Base-by-base conservation (phyloP, 2,888 invertebrate species). In the Limnephilus rhombicus region DNA sequence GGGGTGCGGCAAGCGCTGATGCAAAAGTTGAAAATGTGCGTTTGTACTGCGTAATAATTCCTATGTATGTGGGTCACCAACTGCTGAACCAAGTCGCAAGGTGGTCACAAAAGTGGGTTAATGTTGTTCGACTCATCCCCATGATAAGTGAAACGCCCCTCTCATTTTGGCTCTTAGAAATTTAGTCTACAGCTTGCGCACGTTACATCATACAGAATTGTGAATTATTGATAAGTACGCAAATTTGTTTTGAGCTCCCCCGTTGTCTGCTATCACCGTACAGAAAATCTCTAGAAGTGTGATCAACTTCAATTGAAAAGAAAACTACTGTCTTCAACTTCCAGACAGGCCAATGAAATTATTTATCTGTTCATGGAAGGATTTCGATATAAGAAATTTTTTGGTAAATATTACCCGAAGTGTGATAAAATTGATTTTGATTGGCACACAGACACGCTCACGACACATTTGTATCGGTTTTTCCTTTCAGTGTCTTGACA, bases 1-100 rank as follows among this genome's bases (percentile, higher is more conserved):
- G 24, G n/a, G 68, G 68, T 68, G 68, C 68, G 68, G 68, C 24
- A 24, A 24, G 68, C 24, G n/a, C 24, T 68, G 24, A n/a, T 68
- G 24, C 24, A n/a, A n/a, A 68, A 68, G 9, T n/a, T n/a, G 7
- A n/a, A 68, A 68, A 68, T 68, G 68, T 68, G 68, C n/a, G 37
- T 83, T 83, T 83, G 34, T 24, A 37, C 37, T 37, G 9, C 83
- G 83, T 83, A 34, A 37, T 68, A 68, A n/a, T 68, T 68, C 9
- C 83, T 86, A 45, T 49, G 45, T 49, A 86, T 41, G 41, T 86
- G 86, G 86, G 86, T 86, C 86, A 86, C 41, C 49, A 86, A 86
- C 86, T 49, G 86, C 86, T 86, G 83, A 83, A 83, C 83, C 24
- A n/a, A 45, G 15, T 86, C 29, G 86, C 86, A 86, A 86, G 86